A percentile compares a stretch with the other conserved stretches of the same genome.
Evolutionary conservation across 2,113 vertebrate genomes (phyloP).

Genomic region (Albula goreensis): DNA sequence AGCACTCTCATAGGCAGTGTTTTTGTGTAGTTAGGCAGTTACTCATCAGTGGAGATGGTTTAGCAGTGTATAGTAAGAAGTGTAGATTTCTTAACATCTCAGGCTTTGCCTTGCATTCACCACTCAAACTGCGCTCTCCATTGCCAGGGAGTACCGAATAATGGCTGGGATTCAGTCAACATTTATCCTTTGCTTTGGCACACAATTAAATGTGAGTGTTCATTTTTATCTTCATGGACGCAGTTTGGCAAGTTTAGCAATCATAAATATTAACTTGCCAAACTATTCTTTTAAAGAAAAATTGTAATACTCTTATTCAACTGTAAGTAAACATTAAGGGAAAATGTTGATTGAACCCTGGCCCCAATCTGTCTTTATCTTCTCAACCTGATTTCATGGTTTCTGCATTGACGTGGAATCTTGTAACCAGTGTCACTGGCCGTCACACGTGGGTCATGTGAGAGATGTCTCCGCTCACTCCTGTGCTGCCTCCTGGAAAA

Average conservation of each 20-base stretch:
- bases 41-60: not conserved
- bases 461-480: constrained; percentile 1
- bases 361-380: not conserved
- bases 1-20: not conserved
- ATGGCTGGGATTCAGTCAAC: too few species aligned
- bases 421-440: not conserved
- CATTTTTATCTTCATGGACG: too few species aligned
- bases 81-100: not conserved
- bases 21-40: not conserved
- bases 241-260: too few species aligned
- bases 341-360: too few species aligned
- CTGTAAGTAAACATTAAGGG: too few species aligned
- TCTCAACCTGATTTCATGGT: not conserved
- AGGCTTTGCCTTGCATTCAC: not conserved
- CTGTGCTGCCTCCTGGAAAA: constrained; percentile 59
- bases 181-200: too few species aligned
- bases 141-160: too few species aligned
- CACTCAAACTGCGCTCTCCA: not conserved
- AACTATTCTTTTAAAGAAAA: too few species aligned
- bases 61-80: not conserved
- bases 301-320: too few species aligned
- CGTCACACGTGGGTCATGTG: constrained; percentile 5
- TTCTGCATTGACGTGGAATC: not conserved
- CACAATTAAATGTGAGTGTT: too few species aligned
- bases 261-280: too few species aligned